These are phyloP conservation scores for Lasiurus cinereus DNA, from an alignment of 2,113 vertebrate genomes.

Conservation along the genomic window DNA sequence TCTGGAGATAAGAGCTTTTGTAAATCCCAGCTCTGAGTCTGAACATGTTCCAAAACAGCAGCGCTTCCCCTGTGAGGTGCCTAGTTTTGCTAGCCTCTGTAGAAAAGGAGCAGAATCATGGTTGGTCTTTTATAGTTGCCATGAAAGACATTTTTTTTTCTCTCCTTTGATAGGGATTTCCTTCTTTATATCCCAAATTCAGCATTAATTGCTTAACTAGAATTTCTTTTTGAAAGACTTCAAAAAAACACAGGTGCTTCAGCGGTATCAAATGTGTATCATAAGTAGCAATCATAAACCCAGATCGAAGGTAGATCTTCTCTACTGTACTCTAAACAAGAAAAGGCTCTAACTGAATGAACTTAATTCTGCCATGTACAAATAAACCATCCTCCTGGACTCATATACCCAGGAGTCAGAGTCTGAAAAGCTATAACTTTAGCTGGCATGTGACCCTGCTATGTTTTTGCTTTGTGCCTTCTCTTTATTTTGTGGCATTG, in stretches of 20 bases:
- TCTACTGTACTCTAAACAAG: not conserved
- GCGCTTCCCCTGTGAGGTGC: not conserved
- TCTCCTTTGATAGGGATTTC: not conserved
- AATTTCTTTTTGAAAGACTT: conserved; percentile 35
- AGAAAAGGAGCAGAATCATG: not conserved
- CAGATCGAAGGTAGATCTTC: not conserved
- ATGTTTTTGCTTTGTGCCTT: conserved; percentile 50
- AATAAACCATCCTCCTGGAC: not conserved
- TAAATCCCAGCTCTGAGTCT: not conserved
- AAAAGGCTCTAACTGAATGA: not conserved
- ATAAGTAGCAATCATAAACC: not conserved
- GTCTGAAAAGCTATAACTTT: not conserved
- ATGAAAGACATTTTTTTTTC: conserved; percentile 26
- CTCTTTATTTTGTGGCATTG: conserved; percentile 67
- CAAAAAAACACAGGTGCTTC: not conserved
- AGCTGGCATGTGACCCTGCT: conserved; percentile 61
- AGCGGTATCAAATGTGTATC: not conserved
- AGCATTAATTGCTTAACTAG: conserved; percentile 25
- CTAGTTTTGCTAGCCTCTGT: not conserved
- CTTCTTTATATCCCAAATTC: conserved; percentile 16
- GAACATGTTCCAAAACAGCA: not conserved
- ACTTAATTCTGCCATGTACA: not conserved
- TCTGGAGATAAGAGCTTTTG: not conserved
- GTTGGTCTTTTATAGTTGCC: not conserved
- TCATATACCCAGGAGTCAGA: not conserved